A percentile compares a stretch with the other conserved stretches of the same genome.
Conservation (phyloP, 1,140 invertebrate genomes). For the Dendrolimus punctatus region DNA sequence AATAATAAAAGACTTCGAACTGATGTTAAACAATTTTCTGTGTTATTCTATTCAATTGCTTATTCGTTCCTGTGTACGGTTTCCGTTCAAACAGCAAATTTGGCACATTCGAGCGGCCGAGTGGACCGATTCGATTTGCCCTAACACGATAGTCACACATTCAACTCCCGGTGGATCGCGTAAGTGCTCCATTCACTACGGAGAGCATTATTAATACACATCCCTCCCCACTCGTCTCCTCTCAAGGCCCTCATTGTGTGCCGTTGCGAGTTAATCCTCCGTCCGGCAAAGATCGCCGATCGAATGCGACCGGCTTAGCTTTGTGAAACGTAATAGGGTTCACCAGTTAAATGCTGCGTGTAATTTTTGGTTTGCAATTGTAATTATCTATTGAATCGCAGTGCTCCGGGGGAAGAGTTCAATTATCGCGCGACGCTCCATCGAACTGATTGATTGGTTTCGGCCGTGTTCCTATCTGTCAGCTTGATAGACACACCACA, state of each 20-base stretch:
- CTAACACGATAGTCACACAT: slow-evolving; percentile 63
- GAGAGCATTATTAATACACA: slow-evolving; percentile 62
- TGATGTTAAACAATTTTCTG: not conserved
- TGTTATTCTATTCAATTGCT: slow-evolving; percentile 11
- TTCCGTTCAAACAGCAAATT: slow-evolving; percentile 53
- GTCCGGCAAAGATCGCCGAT: slow-evolving; percentile 50
- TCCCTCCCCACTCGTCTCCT: slow-evolving; percentile 39
- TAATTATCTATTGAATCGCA: slow-evolving; percentile 61
- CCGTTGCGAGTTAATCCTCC: slow-evolving; percentile 53
- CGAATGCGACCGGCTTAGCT: slow-evolving; percentile 48
- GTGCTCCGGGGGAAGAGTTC: slow-evolving; percentile 56
- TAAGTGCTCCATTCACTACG: slow-evolving; percentile 63
- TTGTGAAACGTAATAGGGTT: slow-evolving; percentile 55
- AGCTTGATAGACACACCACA: slow-evolving; percentile 49
- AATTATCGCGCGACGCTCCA: slow-evolving; percentile 59
- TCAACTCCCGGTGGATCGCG: slow-evolving; percentile 57
- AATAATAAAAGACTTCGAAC: no score
- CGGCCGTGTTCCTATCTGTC: slow-evolving; percentile 45
- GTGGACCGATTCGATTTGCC: slow-evolving; percentile 62
- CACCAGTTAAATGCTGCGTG: slow-evolving; percentile 53
- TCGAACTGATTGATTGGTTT: slow-evolving; percentile 63
- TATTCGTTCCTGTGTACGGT: slow-evolving; percentile 30
- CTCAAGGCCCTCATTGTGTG: slow-evolving; percentile 49
- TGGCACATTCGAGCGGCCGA: slow-evolving; percentile 42
- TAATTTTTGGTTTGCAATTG: slow-evolving; percentile 67